phyloP scores from a whole-genome alignment of 2,888 invertebrate genomes.

The Parascotia fuliginaria region DNA sequence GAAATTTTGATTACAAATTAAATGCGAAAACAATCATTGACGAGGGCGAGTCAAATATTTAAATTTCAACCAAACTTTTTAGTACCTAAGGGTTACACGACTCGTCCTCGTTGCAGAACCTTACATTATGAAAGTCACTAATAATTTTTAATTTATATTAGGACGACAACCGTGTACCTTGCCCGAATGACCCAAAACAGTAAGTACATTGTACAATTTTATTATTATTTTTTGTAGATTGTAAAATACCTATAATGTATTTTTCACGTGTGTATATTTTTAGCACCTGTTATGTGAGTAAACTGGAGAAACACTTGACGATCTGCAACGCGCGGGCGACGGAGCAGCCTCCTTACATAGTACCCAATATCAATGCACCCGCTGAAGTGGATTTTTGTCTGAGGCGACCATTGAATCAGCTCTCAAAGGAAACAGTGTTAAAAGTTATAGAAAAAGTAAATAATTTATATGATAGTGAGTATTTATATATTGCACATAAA shows the following conservation, averaged over 20 bases:
- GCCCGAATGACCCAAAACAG: slow-evolving; percentile 91
- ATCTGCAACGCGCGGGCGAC: slow-evolving; percentile 89
- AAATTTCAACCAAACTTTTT: too few relatives aligned
- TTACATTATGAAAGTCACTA: slow-evolving; percentile 24
- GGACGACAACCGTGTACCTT: slow-evolving; percentile 85
- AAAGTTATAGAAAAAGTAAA: slow-evolving; percentile 72
- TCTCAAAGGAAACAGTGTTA: slow-evolving; percentile 56
- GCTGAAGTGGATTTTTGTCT: slow-evolving; percentile 41
- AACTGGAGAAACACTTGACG: slow-evolving; percentile 88
- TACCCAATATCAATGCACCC: slow-evolving; percentile 78
- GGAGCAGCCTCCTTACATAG: slow-evolving; percentile 81
- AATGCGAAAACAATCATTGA: too few relatives aligned
- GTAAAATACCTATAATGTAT: too few relatives aligned
- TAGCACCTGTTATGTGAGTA: slow-evolving; percentile 89
- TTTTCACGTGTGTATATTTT: too few relatives aligned
- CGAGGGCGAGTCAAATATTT: too few relatives aligned
- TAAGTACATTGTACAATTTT: slow-evolving; percentile 65
- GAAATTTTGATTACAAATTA: slow-evolving; percentile 1
- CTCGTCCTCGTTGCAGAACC: too few relatives aligned
- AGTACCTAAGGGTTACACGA: too few relatives aligned
- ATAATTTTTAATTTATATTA: slow-evolving; percentile 49
- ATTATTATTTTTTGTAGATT: not conserved
- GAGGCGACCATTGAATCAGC: slow-evolving; percentile 59
- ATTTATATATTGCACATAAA: not conserved
- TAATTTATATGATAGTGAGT: slow-evolving; percentile 72